Evolutionary conservation across 35 echinoderm and acorn worm genomes (phyloP).

Genomic region (Amphiura filiformis): DNA sequence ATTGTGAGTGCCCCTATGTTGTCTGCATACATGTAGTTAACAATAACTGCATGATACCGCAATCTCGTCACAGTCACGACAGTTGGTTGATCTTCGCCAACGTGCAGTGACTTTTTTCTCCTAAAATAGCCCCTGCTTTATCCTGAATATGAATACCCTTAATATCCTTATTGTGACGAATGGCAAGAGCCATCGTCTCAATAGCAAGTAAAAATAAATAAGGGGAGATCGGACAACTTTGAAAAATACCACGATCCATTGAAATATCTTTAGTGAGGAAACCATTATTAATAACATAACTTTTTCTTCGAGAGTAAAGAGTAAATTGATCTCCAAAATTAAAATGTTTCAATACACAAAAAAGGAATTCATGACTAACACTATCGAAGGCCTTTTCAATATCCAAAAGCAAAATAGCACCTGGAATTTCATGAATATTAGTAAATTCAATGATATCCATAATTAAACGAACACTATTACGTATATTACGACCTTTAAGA

Average conservation of each 20-base stretch:
- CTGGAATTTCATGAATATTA: background rate
- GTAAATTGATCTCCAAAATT: slow-evolving; percentile 9
- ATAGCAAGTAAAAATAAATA: slow-evolving; percentile 7
- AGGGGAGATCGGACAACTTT: background rate
- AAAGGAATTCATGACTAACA: slow-evolving; percentile 16
- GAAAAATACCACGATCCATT: slow-evolving; percentile 24
- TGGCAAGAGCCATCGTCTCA: background rate
- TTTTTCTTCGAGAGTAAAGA: slow-evolving; percentile 18
- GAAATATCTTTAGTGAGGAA: background rate
- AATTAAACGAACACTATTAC: slow-evolving; percentile 22
- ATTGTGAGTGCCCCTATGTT: too few relatives aligned
- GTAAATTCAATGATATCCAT: slow-evolving; percentile 15
- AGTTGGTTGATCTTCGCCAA: too few relatives aligned
- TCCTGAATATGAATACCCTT: too few relatives aligned
- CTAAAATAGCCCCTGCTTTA: too few relatives aligned
- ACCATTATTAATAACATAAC: slow-evolving; percentile 26
- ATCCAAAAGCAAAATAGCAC: slow-evolving; percentile 17
- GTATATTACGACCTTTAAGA: slow-evolving; percentile 24
- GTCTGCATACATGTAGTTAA: too few relatives aligned
- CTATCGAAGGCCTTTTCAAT: slow-evolving; percentile 51
- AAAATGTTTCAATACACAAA: slow-evolving; percentile 6
- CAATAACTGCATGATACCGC: too few relatives aligned
- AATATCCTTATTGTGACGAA: slow-evolving; percentile 16
- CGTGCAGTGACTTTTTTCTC: too few relatives aligned
- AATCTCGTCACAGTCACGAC: too few relatives aligned